Percentiles rank a stretch among this genome's conserved stretches.
Evolutionary conservation across 2,113 vertebrate species (phyloP).

Genomic region (Tachysurus fulvidraco): DNA sequence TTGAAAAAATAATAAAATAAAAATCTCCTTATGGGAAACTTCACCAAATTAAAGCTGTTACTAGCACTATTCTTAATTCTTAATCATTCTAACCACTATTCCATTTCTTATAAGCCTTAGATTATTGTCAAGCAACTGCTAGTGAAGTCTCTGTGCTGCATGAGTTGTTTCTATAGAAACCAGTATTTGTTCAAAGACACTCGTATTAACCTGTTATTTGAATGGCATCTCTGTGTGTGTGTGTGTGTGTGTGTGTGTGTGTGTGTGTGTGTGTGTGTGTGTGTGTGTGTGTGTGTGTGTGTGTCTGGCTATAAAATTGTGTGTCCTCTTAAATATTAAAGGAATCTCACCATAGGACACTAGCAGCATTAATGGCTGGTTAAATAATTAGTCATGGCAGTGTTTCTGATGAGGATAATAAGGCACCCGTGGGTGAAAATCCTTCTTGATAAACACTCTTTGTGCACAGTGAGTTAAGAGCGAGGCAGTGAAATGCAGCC

Average conservation of each 20-base stretch:
- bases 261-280: no score
- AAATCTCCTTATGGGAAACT: not conserved
- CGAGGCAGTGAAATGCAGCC: slow-evolving; percentile 1
- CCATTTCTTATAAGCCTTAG: not conserved
- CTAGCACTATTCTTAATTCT: not conserved
- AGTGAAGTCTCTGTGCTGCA: no score
- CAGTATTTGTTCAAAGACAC: not conserved
- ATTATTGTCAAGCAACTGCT: not conserved
- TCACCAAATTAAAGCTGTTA: not conserved
- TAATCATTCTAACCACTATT: not conserved
- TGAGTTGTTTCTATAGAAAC: not conserved
- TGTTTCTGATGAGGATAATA: not conserved
- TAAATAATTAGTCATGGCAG: not conserved
- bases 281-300: no score
- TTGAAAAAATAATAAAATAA: not conserved
- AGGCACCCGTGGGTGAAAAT: not conserved
- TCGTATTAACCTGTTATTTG: not conserved
- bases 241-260: no score
- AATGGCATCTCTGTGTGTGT: not conserved
- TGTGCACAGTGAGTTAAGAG: not conserved
- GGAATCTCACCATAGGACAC: not conserved
- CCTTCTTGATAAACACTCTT: not conserved
- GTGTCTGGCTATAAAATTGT: not conserved
- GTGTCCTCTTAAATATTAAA: not conserved
- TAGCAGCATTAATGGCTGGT: not conserved